phyloP scores from a whole-genome alignment of 2,888 invertebrate species.

The Callimorpha dominula region DNA sequence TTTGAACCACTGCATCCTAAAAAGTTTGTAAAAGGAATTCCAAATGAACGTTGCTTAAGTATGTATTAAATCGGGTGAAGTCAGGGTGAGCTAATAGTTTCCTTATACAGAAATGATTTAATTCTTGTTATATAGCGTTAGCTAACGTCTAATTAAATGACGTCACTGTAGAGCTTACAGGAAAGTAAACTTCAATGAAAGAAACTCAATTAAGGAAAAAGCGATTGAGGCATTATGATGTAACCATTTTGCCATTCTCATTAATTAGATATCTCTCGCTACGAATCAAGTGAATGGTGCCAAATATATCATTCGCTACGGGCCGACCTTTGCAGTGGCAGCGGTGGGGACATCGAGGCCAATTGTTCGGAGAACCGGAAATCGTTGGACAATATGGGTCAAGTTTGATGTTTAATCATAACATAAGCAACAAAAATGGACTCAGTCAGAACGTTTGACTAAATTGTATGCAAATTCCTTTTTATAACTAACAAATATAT shows the following conservation, averaged over 20 bases:
- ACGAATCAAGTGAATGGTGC: slow-evolving; percentile 53
- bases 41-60: neutral
- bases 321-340: slow-evolving; percentile 52
- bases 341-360: slow-evolving; percentile 60
- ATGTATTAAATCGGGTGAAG: neutral
- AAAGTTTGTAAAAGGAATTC: neutral
- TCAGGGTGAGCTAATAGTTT: slow-evolving; percentile 1
- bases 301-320: slow-evolving; percentile 55
- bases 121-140: slow-evolving; percentile 13
- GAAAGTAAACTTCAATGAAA: slow-evolving; percentile 15
- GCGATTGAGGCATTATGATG: slow-evolving; percentile 20
- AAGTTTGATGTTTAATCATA: slow-evolving; percentile 53
- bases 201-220: slow-evolving; percentile 17
- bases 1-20: too few species aligned
- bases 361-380: slow-evolving; percentile 61
- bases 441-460: slow-evolving; percentile 20
- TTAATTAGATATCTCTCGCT: slow-evolving; percentile 42
- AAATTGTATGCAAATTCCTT: slow-evolving; percentile 30
- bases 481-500: neutral
- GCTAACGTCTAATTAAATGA: slow-evolving; percentile 10
- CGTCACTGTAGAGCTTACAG: slow-evolving; percentile 1
- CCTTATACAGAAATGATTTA: slow-evolving; percentile 7
- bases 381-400: slow-evolving; percentile 60
- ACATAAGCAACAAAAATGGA: slow-evolving; percentile 25
- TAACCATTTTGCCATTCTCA: slow-evolving; percentile 30